These are phyloP conservation scores for Antennarius maculatus DNA, from an alignment of 2,797 vertebrate species.

Conservation along the genomic window DNA sequence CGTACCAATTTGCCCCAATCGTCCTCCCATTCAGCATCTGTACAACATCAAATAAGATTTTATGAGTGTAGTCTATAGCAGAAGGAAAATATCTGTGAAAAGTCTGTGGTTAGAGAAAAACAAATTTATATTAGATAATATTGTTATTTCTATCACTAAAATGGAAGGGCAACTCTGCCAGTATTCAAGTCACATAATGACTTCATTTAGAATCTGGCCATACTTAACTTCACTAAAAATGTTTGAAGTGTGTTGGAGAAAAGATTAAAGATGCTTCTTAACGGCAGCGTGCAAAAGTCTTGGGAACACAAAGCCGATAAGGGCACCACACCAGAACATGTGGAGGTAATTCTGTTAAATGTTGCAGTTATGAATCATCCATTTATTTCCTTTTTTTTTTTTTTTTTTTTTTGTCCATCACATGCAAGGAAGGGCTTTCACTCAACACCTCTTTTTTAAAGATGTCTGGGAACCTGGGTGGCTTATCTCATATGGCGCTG, in stretches of 20 bases:
- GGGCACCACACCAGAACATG: slow-evolving; percentile 23
- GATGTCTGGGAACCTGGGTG: slow-evolving; percentile 11
- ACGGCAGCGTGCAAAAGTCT: no score
- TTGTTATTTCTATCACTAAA: no score
- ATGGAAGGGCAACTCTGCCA: background rate
- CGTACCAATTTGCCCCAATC: background rate
- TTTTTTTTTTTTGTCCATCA: slow-evolving; percentile 35
- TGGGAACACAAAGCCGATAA: slow-evolving; percentile 39
- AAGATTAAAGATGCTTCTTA: slow-evolving; percentile 41
- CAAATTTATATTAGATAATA: no score
- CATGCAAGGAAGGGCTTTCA: slow-evolving; percentile 16
- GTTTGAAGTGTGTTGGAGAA: slow-evolving; percentile 40
- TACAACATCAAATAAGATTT: background rate
- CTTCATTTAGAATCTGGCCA: slow-evolving; percentile 44
- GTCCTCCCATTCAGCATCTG: background rate
- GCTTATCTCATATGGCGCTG: slow-evolving; percentile 43
- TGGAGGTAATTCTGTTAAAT: slow-evolving; percentile 37
- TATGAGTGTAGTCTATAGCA: background rate
- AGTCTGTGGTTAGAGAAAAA: no score
- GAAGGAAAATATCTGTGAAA: background rate
- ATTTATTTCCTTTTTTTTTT: slow-evolving; percentile 37
- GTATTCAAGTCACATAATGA: slow-evolving; percentile 39
- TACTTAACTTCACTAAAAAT: slow-evolving; percentile 41
- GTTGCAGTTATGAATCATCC: slow-evolving; percentile 51
- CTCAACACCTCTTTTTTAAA: slow-evolving; percentile 27